Evolutionary conservation across 2,113 vertebrate genomes (phyloP).

Genomic region (Nycticorax nycticorax): DNA sequence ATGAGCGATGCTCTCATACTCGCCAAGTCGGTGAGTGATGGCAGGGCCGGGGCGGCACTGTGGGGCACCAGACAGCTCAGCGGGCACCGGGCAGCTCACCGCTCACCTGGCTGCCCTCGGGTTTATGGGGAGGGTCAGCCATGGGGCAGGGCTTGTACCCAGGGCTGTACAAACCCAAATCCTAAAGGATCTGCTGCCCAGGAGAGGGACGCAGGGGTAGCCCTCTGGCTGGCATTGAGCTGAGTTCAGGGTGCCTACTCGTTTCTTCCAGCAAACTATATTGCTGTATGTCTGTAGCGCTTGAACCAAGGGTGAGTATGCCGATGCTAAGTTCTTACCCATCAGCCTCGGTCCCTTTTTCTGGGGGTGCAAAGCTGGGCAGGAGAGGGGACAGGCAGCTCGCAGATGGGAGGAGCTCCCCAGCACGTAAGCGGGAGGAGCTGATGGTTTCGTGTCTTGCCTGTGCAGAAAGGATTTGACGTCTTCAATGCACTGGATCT

Average conservation of each 20-base stretch:
- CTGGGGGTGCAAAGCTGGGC: not conserved
- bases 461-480: constrained; percentile 92
- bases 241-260: not conserved
- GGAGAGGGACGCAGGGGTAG: not conserved
- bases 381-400: not conserved
- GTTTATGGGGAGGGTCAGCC: not conserved
- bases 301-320: not conserved
- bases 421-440: not conserved
- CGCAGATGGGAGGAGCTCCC: not conserved
- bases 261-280: accelerated
- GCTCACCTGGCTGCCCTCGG: not conserved
- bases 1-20: constrained; percentile 97
- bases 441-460: not conserved
- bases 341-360: not conserved
- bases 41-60: not conserved
- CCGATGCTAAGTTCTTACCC: not conserved
- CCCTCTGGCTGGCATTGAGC: not conserved
- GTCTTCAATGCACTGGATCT: constrained; percentile 99
- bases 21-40: constrained; percentile 89
- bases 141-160: not conserved
- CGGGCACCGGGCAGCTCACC: not conserved
- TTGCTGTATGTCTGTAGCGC: accelerated
- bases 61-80: not conserved
- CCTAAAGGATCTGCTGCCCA: not conserved
- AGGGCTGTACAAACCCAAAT: not conserved